Evolutionary conservation across 2,888 invertebrate genomes (phyloP).

Genomic region (Volucella bombylans): DNA sequence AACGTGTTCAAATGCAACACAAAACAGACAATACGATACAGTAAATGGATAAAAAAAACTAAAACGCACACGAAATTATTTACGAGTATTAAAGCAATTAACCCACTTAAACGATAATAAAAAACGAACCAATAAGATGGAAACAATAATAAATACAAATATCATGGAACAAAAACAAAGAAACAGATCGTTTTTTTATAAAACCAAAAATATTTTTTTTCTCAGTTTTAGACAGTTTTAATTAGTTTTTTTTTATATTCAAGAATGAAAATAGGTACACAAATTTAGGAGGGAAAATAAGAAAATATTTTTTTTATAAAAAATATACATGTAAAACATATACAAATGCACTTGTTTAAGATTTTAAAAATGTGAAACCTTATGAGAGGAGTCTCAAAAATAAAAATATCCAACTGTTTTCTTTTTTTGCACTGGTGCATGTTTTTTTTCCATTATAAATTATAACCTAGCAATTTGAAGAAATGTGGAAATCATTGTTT

Average conservation of each 20-base stretch:
- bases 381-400: neutral
- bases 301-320: slow-evolving; percentile 19
- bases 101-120: slow-evolving; percentile 18
- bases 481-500: no score
- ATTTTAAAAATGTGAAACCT: slow-evolving; percentile 19
- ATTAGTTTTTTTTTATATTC: neutral
- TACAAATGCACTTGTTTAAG: slow-evolving; percentile 23
- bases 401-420: slow-evolving; percentile 17
- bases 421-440: neutral
- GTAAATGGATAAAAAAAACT: neutral
- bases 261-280: neutral
- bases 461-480: neutral
- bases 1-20: neutral
- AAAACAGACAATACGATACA: neutral
- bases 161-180: neutral
- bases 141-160: neutral
- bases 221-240: neutral
- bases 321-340: slow-evolving; percentile 6
- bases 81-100: neutral
- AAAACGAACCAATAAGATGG: neutral
- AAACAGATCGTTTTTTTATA: neutral
- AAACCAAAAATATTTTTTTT: neutral
- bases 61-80: neutral
- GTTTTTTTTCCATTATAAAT: neutral
- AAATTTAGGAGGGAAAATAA: neutral